Percentiles rank a stretch among this genome's conserved stretches.
Conservation (phyloP, 1,140 invertebrate species). For the Tetragnatha versicolor region DNA sequence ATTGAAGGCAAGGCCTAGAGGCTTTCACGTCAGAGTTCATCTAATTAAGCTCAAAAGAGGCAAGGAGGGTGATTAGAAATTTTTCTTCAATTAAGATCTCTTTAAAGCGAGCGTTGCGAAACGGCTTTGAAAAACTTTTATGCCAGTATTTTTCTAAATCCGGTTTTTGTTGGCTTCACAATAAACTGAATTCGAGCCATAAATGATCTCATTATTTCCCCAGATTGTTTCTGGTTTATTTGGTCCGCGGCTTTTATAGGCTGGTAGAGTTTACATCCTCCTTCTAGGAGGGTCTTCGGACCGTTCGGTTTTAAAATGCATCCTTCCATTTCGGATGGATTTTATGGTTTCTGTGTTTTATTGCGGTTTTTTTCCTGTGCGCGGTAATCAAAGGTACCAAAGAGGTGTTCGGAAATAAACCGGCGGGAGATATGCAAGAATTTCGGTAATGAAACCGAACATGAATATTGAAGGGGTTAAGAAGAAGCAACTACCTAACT, state of each 20-base stretch:
- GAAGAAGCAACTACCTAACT: too few relatives aligned
- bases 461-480: too few relatives aligned
- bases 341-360: slow-evolving; percentile 25
- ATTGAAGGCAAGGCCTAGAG: slow-evolving; percentile 26
- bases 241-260: slow-evolving; percentile 25
- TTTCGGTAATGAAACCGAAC: too few relatives aligned
- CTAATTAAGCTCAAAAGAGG: slow-evolving; percentile 50
- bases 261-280: slow-evolving; percentile 29
- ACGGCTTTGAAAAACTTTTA: slow-evolving; percentile 45
- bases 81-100: slow-evolving; percentile 55
- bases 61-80: slow-evolving; percentile 45
- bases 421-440: too few relatives aligned
- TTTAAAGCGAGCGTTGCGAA: slow-evolving; percentile 37
- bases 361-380: too few relatives aligned
- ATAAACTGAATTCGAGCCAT: slow-evolving; percentile 24
- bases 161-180: slow-evolving; percentile 32
- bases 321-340: too few relatives aligned
- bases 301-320: too few relatives aligned
- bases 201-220: slow-evolving; percentile 54
- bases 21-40: slow-evolving; percentile 40
- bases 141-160: slow-evolving; percentile 31
- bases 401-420: too few relatives aligned
- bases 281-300: too few relatives aligned
- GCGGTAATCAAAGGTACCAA: too few relatives aligned
- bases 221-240: slow-evolving; percentile 22